Base-by-base conservation (phyloP, 2,113 vertebrate species). In the Phalacrocorax pelagicus region DNA sequence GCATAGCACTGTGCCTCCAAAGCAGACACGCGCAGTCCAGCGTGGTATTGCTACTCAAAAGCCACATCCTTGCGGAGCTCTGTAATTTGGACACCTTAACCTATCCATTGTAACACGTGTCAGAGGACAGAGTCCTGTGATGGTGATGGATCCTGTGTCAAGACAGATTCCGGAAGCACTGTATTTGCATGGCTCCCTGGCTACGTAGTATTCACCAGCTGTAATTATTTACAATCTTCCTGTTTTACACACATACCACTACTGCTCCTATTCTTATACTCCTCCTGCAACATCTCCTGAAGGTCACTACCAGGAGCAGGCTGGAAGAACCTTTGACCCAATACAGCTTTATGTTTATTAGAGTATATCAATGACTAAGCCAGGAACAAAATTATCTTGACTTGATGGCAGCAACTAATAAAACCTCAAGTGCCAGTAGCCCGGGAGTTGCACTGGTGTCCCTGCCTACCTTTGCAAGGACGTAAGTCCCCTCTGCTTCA, bases 141-240 rank as follows among this genome's bases (percentile, higher is more conserved):
- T 10, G 34, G 32, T 5, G 54, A 5, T 7, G 42, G 67, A 47
- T 44, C 29, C 46, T 42, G 0, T 0, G 5, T 3, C 4, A 32
- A 16, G 21, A 3, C 22, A 34, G 34, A 46, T 8, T 26, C 42
- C 40, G 22, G 73, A 9, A 71, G 30, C 38, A 4, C 30, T 4
- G 36, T 0, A 0, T 9, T 78, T 11, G 2, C 1, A 0, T 7
- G 18, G 10, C 78, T 83, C 57, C 34, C 42, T 58, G 30, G 19
- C 17, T 62, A 6, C 1, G 1, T 0, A 46, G 21, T 8, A 27
- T 1, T 10, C 61, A 16, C 9, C 54, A 51, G 57, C 26, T 49
- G 57, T 49, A 42, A 55, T 34, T 32, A 77, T 42, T 70, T 19
- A 21, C 52, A 42, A 11, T 15, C 44, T 71, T 71, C 85, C 52